Percentiles rank a stretch among this genome's conserved stretches.
Evolutionary conservation across 2,888 invertebrate genomes (phyloP).

Genomic region (Drosophila neotestacea): DNA sequence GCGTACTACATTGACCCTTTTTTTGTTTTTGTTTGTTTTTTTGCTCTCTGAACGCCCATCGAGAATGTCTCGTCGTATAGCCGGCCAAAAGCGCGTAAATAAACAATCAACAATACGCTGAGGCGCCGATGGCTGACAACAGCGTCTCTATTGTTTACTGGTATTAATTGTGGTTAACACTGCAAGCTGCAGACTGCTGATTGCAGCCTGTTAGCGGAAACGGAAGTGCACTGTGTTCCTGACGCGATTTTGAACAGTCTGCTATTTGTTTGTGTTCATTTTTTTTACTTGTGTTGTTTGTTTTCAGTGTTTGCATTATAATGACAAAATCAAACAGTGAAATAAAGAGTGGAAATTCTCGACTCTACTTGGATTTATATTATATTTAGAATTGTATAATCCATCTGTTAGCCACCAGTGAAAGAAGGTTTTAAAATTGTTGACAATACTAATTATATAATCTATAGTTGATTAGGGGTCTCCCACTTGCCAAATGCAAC

Average conservation of each 20-base stretch:
- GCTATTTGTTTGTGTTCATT: conserved; percentile 6
- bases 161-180: conserved; percentile 54
- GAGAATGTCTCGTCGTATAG: conserved; percentile 13
- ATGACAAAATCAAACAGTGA: conserved; percentile 25
- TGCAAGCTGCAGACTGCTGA: conserved; percentile 14
- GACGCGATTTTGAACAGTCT: conserved; percentile 58
- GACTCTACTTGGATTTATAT: not conserved
- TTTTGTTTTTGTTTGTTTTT: not conserved
- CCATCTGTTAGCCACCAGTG: not conserved
- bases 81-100: conserved; percentile 47
- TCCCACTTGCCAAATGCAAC: no score
- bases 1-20: conserved; percentile 14
- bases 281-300: conserved; percentile 29
- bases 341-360: not conserved
- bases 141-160: conserved; percentile 48
- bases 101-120: conserved; percentile 57
- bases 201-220: conserved; percentile 41
- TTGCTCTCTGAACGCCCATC: not conserved
- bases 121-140: conserved; percentile 3
- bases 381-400: not conserved
- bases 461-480: no score
- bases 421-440: no score
- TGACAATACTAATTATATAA: no score
- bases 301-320: conserved; percentile 38
- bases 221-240: conserved; percentile 75